Base-by-base conservation (phyloP, 2,888 invertebrate species). In the Orthonevra nobilis region DNA sequence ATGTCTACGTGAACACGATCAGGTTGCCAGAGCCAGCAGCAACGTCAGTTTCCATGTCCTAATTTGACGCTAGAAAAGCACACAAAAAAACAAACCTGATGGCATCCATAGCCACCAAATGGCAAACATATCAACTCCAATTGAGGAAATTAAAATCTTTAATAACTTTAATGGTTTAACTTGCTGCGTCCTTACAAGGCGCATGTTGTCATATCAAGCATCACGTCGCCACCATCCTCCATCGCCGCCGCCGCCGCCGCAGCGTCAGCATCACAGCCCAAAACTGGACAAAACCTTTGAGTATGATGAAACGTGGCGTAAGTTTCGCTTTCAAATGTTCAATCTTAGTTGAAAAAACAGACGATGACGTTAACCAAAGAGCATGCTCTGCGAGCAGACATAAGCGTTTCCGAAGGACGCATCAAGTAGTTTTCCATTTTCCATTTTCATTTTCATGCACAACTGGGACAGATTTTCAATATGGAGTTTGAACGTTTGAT, bases 101-200 rank as follows among this genome's bases (percentile, higher is more conserved):
- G 38, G 32, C 38, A 56, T 38, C 52, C 44, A 50, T 58, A 52
- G 56, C 50, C 70, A 34, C 40, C 30, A 77, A 70, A 69, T 42
- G 69, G 56, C 69, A 64, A 50, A 32, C 36, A 44, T 38, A 64
- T 58, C 58, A 20, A 58, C 58, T 58, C 77, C 77, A 77, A 77
- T 70, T 70, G 70, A 77, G 70, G 70, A 77, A 77, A 77, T 70
- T 60, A 72, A 77, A 77, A 64, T 64, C 70, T 77, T 77, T 70
- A 77, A 77, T 72, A 77, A 77, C 72, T 77, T 77, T 77, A 66
- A 77, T 54, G 66, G 77, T 66, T 64, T 72, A 32, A 77, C 64
- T 72, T 60, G 72, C 32, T 42, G 26, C 38, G n/a, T 72, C 77
- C 77, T 77, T 77, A 77, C 58, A 77, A 66, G 77, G 77, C 60